Evolutionary conservation across 2,888 invertebrate species (phyloP).

Genomic region (Xestia c-nigrum): DNA sequence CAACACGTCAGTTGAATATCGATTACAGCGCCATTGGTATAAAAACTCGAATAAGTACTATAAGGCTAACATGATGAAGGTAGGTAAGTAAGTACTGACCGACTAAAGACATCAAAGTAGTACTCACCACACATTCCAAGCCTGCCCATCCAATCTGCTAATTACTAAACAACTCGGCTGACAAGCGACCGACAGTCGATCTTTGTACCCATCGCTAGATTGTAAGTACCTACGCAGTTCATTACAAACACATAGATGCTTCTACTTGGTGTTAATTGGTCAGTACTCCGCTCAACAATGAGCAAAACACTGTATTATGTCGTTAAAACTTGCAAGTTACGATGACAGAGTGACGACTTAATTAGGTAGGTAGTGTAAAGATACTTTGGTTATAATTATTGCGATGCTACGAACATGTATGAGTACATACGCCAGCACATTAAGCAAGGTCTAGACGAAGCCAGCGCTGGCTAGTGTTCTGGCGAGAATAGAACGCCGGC

Average conservation of each 20-base stretch:
- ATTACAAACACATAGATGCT: background rate
- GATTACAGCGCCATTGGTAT: too few species aligned
- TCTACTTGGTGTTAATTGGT: constrained; percentile 53
- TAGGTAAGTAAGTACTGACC: background rate
- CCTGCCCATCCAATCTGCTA: constrained; percentile 17
- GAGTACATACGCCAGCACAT: too few species aligned
- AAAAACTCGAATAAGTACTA: too few species aligned
- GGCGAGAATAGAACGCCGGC: too few species aligned
- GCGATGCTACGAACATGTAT: background rate
- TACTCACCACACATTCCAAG: constrained; percentile 19
- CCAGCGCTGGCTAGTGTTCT: too few species aligned
- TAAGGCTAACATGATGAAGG: too few species aligned
- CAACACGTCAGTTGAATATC: too few species aligned
- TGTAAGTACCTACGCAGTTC: constrained; percentile 15
- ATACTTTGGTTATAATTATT: background rate
- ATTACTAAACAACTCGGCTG: constrained; percentile 27
- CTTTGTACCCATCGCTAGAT: constrained; percentile 51
- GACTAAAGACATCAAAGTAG: background rate
- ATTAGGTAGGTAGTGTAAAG: constrained; percentile 27
- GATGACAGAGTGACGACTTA: constrained; percentile 10
- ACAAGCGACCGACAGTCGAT: constrained; percentile 19
- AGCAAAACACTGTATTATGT: constrained; percentile 22
- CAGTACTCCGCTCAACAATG: constrained; percentile 19
- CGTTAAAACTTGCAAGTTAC: constrained; percentile 34
- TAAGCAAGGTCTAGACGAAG: too few species aligned